Evolutionary conservation across 1,140 invertebrate species (phyloP).

Genomic region (Bombus haemorrhoidalis): DNA sequence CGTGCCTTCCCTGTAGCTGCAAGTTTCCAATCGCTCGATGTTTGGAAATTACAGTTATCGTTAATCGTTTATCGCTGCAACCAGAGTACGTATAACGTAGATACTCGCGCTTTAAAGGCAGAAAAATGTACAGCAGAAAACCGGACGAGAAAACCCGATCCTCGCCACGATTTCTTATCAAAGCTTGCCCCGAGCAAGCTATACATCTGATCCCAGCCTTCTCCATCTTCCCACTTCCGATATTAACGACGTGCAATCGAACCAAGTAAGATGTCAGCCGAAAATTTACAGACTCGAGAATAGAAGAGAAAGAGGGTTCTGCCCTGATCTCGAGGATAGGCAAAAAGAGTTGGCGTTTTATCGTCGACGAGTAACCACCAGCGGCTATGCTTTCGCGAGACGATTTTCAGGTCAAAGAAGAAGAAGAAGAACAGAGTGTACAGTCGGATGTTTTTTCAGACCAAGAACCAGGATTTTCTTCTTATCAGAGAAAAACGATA

Average conservation of each 20-base stretch:
- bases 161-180: neutral
- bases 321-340: neutral
- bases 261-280: slow-evolving; percentile 58
- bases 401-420: slow-evolving; percentile 52
- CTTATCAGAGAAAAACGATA: slow-evolving; percentile 10
- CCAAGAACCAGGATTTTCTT: slow-evolving; percentile 32
- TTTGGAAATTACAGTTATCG: neutral
- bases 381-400: slow-evolving; percentile 59
- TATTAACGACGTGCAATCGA: slow-evolving; percentile 72
- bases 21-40: neutral
- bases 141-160: no score
- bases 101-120: neutral
- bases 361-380: slow-evolving; percentile 64
- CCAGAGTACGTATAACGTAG: neutral
- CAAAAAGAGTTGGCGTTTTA: slow-evolving; percentile 69
- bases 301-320: neutral
- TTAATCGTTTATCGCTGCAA: neutral
- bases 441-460: slow-evolving; percentile 25
- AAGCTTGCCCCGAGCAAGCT: neutral
- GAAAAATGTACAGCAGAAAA: neutral
- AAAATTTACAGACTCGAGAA: slow-evolving; percentile 66
- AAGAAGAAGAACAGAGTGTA: slow-evolving; percentile 29
- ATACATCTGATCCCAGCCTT: neutral
- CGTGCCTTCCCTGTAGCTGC: neutral
- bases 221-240: slow-evolving; percentile 28